These are phyloP conservation scores for Argynnis bischoffii DNA, from an alignment of 2,888 invertebrate genomes.

Conservation along the genomic window DNA sequence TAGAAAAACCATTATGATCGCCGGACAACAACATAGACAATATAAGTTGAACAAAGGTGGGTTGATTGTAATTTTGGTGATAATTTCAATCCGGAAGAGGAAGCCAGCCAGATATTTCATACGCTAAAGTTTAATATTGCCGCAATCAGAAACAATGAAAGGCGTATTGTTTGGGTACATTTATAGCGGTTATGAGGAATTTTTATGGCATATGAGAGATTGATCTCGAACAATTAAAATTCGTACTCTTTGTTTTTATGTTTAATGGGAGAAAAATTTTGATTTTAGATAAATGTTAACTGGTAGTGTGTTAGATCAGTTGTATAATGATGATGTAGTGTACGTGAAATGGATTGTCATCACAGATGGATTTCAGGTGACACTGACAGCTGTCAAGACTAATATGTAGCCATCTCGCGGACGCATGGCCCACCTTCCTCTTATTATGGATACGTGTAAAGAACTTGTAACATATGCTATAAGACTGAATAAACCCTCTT, in stretches of 20 bases:
- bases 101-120: slow-evolving; percentile 35
- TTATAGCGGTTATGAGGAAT: slow-evolving; percentile 35
- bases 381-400: no score
- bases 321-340: neutral
- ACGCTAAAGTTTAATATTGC: slow-evolving; percentile 38
- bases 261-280: neutral
- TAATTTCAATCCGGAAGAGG: slow-evolving; percentile 30
- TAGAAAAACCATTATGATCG: slow-evolving; percentile 9
- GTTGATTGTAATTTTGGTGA: slow-evolving; percentile 40
- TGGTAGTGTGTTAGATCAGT: neutral
- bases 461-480: no score
- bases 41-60: slow-evolving; percentile 35
- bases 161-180: slow-evolving; percentile 35
- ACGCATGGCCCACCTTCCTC: no score
- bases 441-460: no score
- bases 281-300: slow-evolving; percentile 6
- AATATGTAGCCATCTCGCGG: no score
- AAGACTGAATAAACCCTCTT: no score
- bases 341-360: no score
- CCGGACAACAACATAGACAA: neutral
- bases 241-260: neutral
- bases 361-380: no score
- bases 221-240: slow-evolving; percentile 34
- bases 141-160: slow-evolving; percentile 39
- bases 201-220: slow-evolving; percentile 37